These are phyloP conservation scores for Talpa occidentalis DNA, from an alignment of 2,113 vertebrate species.

Conservation along the genomic window DNA sequence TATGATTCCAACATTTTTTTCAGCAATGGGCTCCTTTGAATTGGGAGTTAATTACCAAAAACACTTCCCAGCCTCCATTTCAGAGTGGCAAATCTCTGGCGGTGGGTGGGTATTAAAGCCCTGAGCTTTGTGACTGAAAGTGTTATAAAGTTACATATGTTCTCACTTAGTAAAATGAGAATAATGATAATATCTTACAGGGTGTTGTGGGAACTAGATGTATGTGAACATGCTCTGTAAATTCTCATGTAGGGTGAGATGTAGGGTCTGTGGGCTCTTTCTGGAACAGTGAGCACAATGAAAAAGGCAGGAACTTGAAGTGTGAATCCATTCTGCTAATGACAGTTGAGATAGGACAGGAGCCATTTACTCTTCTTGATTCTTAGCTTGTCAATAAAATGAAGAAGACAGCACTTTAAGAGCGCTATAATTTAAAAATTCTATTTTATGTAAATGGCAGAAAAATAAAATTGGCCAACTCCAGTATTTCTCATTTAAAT, in stretches of 20 bases:
- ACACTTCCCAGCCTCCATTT: neutral
- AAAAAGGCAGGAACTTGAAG: neutral
- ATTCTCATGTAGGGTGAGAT: neutral
- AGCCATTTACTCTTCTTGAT: neutral
- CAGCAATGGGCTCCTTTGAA: neutral
- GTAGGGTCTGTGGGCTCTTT: neutral
- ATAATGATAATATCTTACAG: neutral
- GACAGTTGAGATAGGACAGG: neutral
- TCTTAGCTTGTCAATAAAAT: conserved; percentile 36
- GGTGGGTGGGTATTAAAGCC: neutral
- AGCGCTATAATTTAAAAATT: conserved; percentile 15
- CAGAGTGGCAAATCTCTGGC: neutral
- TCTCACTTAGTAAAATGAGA: conserved; percentile 28
- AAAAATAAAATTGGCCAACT: conserved; percentile 31
- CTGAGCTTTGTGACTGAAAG: neutral
- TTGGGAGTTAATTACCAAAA: neutral
- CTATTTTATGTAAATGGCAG: neutral
- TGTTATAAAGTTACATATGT: neutral
- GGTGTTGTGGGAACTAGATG: neutral
- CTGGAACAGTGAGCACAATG: neutral
- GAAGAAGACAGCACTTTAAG: neutral
- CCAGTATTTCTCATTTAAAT: conserved; percentile 36
- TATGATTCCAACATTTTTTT: neutral
- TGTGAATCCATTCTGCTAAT: neutral
- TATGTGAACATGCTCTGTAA: neutral